Evolutionary conservation across 2,888 invertebrate genomes (phyloP), one percentile per base, ranked within the genome.

Genomic region (Cerastis leucographa): DNA sequence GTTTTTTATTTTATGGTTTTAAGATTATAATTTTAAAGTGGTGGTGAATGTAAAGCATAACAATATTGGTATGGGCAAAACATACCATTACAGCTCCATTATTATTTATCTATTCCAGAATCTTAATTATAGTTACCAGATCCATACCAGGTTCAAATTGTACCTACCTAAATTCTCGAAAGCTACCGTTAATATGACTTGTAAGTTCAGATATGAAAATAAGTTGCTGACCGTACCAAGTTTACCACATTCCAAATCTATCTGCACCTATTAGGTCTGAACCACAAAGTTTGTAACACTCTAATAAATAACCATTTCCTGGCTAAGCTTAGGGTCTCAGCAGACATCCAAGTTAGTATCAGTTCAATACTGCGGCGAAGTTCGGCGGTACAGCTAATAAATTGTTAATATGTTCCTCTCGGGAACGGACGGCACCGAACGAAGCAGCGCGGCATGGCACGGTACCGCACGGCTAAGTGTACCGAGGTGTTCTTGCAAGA

Each of bases 291-390:
- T 83, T 40, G 19, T 62, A 62, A 74, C 74, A 70, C 72, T 44
- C 59, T 71, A 84, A 81, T 84, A 84, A 73, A 78, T 81, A 78
- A 68, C 64, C 22, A 81, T 81, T 84, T 72, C 59, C 72, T 22
- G 46, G 67, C 69, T 42, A 64, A 35, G 78, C 71, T 78, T 29
- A 61, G 71, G 65, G 67, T 73, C 70, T 84, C 74, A 71, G 40
- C 72, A 81, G 84, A 78, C 70, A 81, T 79, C 46, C 49, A 62
- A 81, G 79, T 74, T 81, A 84, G 78, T 81, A 72, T 74, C 81
- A 69, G 84, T 84, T 84, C 84, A 79, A 84, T 84, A 84, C 69
- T 84, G 69, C 29, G 78, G 17, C 56, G 12, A 84, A 84, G 67
- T 84, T 84, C n/a, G 59, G 66, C 68, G 51, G 70, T 78, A 49